A percentile compares a stretch with the other conserved stretches of the same genome.
These are phyloP conservation scores for Okapia johnstoni DNA, from an alignment of 2,113 vertebrate species.

Conservation along the genomic window DNA sequence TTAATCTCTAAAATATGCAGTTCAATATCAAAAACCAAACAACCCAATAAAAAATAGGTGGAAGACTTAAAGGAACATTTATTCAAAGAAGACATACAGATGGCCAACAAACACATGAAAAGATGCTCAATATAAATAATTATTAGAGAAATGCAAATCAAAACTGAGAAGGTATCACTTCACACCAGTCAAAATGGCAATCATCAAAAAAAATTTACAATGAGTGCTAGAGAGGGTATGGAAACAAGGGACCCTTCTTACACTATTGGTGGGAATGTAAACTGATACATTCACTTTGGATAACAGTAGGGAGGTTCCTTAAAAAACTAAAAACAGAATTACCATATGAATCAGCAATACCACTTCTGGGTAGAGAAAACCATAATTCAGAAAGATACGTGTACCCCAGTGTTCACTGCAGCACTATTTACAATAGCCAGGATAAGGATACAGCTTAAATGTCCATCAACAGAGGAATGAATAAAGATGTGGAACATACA, in stretches of 20 bases:
- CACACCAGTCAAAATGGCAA: background rate
- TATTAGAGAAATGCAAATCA: background rate
- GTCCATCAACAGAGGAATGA: background rate
- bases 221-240: background rate
- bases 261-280: background rate
- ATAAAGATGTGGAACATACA: background rate
- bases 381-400: background rate
- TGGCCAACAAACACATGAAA: background rate
- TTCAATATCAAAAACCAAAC: background rate
- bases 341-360: background rate
- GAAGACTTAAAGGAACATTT: background rate
- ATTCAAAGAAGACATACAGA: background rate
- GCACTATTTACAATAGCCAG: background rate
- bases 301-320: background rate
- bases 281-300: background rate
- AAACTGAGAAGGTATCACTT: background rate
- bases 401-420: background rate
- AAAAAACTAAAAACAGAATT: background rate
- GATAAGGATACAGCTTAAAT: background rate
- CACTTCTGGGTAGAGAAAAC: background rate
- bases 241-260: background rate
- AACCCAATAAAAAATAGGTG: background rate
- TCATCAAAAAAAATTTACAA: background rate
- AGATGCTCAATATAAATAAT: background rate
- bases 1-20: background rate